Percentiles rank a stretch among this genome's conserved stretches.
Evolutionary conservation across 2,113 vertebrate species (phyloP).

Genomic region (Oenanthe oenanthe): DNA sequence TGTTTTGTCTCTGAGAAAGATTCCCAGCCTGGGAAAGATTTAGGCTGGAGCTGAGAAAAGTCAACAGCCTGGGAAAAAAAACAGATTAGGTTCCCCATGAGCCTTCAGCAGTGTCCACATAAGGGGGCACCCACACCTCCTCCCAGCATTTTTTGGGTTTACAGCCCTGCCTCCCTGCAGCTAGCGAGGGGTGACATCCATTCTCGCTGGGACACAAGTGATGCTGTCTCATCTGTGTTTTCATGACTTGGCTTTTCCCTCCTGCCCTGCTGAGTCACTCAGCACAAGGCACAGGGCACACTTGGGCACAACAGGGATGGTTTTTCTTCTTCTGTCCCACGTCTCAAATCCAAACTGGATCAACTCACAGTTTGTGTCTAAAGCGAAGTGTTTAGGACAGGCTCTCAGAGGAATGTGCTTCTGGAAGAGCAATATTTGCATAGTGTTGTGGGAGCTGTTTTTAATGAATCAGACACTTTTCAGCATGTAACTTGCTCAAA

Average conservation of each 20-base stretch:
- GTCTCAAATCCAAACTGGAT: neutral
- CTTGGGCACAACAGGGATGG: neutral
- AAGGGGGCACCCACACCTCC: neutral
- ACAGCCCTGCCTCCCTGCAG: neutral
- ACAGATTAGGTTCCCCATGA: no score
- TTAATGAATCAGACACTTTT: neutral
- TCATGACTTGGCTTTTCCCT: rapidly evolving
- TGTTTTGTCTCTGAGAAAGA: no score
- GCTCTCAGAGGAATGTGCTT: slow-evolving; percentile 9
- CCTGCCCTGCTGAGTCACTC: neutral
- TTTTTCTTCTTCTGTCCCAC: neutral
- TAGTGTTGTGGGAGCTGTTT: neutral
- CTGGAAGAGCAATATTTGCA: slow-evolving; percentile 7
- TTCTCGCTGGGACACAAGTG: neutral
- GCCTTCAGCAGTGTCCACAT: no score
- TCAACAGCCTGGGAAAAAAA: no score
- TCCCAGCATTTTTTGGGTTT: neutral
- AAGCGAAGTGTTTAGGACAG: neutral
- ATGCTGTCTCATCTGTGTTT: rapidly evolving
- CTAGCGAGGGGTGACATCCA: neutral
- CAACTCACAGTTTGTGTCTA: neutral
- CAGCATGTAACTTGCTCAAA: neutral
- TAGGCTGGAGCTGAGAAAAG: no score
- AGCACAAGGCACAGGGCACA: neutral
- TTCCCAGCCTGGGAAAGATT: no score